Evolutionary conservation across 2,113 vertebrate species (phyloP).

Genomic region (Lipotes vexillifer): DNA sequence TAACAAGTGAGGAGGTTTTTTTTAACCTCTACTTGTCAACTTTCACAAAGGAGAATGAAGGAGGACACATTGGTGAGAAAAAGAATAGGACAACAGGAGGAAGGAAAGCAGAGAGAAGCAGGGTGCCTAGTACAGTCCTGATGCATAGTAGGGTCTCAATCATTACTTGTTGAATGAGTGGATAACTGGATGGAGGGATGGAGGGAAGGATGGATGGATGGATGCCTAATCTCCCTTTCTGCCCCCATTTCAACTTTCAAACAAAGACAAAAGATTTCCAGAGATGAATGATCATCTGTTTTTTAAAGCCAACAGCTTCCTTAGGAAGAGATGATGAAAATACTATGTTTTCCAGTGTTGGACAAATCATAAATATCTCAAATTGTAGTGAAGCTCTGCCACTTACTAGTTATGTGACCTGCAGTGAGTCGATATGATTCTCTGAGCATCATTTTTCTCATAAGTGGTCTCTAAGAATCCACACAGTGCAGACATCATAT

Average conservation of each 20-base stretch:
- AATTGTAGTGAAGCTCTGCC: background rate
- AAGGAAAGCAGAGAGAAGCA: background rate
- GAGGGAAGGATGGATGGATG: background rate
- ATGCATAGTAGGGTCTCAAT: rapidly evolving
- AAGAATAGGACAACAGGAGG: background rate
- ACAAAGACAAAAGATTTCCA: background rate
- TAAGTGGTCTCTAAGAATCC: background rate
- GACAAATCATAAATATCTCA: background rate
- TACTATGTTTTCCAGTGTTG: background rate
- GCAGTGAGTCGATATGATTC: background rate
- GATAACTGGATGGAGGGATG: too few relatives aligned
- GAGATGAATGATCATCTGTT: background rate
- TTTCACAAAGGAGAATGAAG: background rate
- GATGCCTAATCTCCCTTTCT: background rate
- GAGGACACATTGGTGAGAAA: background rate
- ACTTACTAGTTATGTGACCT: background rate
- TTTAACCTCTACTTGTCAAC: background rate
- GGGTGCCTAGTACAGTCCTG: background rate
- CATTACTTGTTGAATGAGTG: background rate
- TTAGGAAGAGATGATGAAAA: background rate
- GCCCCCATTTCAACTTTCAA: background rate
- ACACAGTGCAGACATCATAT: background rate
- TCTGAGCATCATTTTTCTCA: background rate
- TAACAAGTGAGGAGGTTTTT: background rate
- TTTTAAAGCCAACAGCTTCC: background rate